phyloP scores from a whole-genome alignment of 2,113 vertebrate species.

The Hiodon alosoides region DNA sequence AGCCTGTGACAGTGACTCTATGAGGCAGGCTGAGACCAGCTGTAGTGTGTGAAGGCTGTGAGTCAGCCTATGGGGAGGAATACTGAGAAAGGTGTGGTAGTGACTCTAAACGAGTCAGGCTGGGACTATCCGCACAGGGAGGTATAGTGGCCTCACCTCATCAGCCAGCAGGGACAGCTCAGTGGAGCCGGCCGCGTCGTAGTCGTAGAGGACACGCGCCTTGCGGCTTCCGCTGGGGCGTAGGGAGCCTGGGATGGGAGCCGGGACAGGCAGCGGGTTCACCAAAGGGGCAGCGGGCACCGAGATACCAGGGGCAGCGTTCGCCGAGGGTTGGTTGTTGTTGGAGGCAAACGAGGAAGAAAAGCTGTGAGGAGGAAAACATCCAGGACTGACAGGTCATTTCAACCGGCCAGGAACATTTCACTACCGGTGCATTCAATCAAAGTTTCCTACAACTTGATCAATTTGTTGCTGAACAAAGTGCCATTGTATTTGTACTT shows the following conservation, averaged over 20 bases:
- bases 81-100: no score
- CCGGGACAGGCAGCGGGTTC: conserved; percentile 68
- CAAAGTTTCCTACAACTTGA: no score
- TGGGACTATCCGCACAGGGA: no score
- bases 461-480: no score
- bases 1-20: no score
- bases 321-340: conserved; percentile 80
- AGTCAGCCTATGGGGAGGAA: no score
- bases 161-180: conserved; percentile 93
- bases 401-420: neutral
- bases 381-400: neutral
- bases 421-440: neutral
- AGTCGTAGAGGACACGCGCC: conserved; percentile 92
- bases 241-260: conserved; percentile 53
- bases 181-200: conserved; percentile 88
- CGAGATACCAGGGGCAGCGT: conserved; percentile 62
- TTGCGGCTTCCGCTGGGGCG: conserved; percentile 76
- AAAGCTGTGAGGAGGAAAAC: conserved; percentile 64
- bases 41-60: neutral
- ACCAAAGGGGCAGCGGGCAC: conserved; percentile 69
- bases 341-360: conserved; percentile 81
- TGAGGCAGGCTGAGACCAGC: no score
- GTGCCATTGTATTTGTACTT: neutral
- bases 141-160: conserved; percentile 67
- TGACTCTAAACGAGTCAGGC: no score